Base-by-base conservation (phyloP, 2,797 vertebrate species). In the Pseudopleuronectes americanus region DNA sequence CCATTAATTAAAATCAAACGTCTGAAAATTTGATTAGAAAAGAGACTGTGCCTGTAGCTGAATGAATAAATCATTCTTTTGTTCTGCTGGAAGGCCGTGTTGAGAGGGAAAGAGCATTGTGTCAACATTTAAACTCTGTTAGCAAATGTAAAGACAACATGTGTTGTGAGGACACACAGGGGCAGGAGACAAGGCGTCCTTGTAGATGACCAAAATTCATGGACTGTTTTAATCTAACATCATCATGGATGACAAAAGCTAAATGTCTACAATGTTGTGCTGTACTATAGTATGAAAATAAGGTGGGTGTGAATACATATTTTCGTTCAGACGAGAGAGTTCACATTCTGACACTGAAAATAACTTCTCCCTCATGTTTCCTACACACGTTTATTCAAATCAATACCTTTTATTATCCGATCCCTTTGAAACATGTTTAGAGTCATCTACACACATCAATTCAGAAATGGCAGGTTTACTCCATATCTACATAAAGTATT, bases 1-100 rank as follows among this genome's bases (percentile, higher is more conserved):
- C 80, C 71, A 86, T 92, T 94, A 93, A 93, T 94, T 93, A 92
- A 93, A 92, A 92, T 91, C 86, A 92, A 93, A 90, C 59, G 64
- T 90, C 86, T 91, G 83, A 93, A 92, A 89, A 88, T 93, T 87
- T 92, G 89, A 93, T 94, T 89, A 89, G 83, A 77, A 85, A 70
- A 76, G 88, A 92, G 88, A 88, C 82, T 80, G 45, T n/a, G 83
- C 87, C 86, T 68, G 71, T 85, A 81, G 85, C 79, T 38, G 67
- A 77, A 92, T 92, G 80, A 93, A 93, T 93, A 92, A 94, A 90
- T 90, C 31, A 90, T 90, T 67, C 63, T 79, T 90, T 92, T 91
- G 86, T 92, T 90, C 74, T 48, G 80, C 84, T 87, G 59, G 41
- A 84, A 86, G 80, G 72, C 65, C 24, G 0, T 86, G 84, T 86